Evolutionary conservation across 1,140 invertebrate genomes (phyloP), one percentile per base, ranked within the genome.

Genomic region (Aplysia californica): DNA sequence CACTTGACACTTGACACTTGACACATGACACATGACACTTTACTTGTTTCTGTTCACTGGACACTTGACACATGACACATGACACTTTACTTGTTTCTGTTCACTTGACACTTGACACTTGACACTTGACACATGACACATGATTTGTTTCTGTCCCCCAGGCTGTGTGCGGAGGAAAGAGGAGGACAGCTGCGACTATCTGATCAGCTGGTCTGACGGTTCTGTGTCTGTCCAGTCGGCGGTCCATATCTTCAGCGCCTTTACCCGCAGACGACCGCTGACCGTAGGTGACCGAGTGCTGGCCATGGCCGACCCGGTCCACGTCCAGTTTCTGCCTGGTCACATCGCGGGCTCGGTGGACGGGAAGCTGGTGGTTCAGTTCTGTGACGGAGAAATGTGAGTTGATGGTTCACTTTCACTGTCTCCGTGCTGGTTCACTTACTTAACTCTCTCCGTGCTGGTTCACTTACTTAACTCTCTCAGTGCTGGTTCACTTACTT

Each of bases 161-260:
- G 78, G 73, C 21, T 50, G 69, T 10, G 68, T 79, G 20, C n/a
- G 29, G 61, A 33, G 31, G 1, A 36, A 59, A 59, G 23, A 33
- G n/a, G 74, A 70, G 31, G 69, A 61, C 4, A 56, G 84, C 6
- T 44, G 77, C 21, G 61, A 77, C 29, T 87, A 83, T 50, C 69
- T 74, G 6, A 72, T 87, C 20, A 75, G 81, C 26, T 87, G 82
- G 84, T 55, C 80, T 20, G 79, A 84, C 41, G 82, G 82, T 20
- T 71, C 78, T 0, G 66, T 72, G 35, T 56, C 76, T 26, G 77
- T 76, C 41, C 86, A 87, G 78, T 73, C 78, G 26, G 78, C 70
- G 1, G 77, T 81, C 59, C 82, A 83, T 71, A 85, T 87, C 38
- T 87, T 88, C 79, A 83, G 85, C 58, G 79, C 79, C 5, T 82